Conservation (phyloP, 2,888 invertebrate species). For the Lysandra bellargus region DNA sequence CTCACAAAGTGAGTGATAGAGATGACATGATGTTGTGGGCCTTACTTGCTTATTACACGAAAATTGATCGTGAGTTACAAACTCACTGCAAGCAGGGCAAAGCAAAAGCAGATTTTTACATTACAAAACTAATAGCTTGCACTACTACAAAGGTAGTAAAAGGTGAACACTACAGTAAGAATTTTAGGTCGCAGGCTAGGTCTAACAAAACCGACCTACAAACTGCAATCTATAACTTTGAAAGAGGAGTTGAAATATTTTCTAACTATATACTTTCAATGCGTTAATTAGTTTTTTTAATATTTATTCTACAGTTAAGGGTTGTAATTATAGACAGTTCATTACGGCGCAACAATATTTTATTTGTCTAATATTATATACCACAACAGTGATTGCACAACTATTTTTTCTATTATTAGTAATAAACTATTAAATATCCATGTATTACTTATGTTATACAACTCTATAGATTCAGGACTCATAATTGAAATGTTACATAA, state of each 20-base stretch:
- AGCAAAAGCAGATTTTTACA: slow-evolving; percentile 49
- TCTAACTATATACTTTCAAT: neutral
- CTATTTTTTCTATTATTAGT: neutral
- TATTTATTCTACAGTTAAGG: slow-evolving; percentile 4
- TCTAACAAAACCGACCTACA: neutral
- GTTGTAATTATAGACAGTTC: slow-evolving; percentile 12
- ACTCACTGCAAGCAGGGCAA: slow-evolving; percentile 48
- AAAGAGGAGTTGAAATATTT: slow-evolving; percentile 1
- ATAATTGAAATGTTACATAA: neutral
- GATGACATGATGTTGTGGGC: neutral
- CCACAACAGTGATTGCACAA: slow-evolving; percentile 26
- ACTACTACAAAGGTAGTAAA: neutral
- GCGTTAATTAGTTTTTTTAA: neutral
- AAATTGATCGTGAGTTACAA: neutral
- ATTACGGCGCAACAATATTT: slow-evolving; percentile 17
- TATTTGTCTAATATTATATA: slow-evolving; percentile 15
- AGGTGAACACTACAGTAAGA: neutral
- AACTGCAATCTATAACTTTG: neutral
- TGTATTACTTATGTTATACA: neutral
- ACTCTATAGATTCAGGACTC: slow-evolving; percentile 5
- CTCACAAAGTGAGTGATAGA: too few relatives aligned
- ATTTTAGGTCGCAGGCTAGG: neutral
- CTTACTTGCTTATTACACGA: neutral
- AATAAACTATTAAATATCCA: neutral
- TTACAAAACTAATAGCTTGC: slow-evolving; percentile 38